phyloP scores from a whole-genome alignment of 2,113 vertebrate species.

The Cathartes aura region DNA sequence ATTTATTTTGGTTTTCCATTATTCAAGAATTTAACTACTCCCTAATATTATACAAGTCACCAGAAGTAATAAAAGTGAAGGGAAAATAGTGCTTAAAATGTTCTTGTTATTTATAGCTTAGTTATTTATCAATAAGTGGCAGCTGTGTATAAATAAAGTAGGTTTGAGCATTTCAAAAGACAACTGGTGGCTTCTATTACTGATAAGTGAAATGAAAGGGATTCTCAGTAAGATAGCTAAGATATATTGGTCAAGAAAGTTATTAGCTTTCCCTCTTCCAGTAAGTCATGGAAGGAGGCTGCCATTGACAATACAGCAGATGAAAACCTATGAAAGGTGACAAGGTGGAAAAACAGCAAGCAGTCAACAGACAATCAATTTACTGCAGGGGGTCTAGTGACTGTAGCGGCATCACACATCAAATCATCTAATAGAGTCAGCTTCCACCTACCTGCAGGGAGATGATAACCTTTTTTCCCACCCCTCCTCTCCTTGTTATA shows the following conservation, averaged over 20 bases:
- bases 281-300: background rate
- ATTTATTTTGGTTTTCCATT: background rate
- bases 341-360: background rate
- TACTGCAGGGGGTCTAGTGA: background rate
- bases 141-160: background rate
- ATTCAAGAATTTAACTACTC: background rate
- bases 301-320: background rate
- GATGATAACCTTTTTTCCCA: background rate
- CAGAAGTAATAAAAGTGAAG: background rate
- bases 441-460: background rate
- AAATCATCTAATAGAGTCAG: background rate
- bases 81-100: background rate
- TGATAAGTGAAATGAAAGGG: background rate
- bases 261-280: background rate
- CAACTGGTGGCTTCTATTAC: background rate
- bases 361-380: background rate
- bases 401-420: background rate
- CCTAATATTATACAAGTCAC: background rate
- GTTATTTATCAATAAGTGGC: background rate
- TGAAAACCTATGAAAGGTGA: conserved; percentile 7
- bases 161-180: background rate
- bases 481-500: background rate
- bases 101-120: background rate
- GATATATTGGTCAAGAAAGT: background rate
- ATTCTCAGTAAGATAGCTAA: background rate